Evolutionary conservation across 1,140 invertebrate species (phyloP), one percentile per base, ranked within the genome.

Genomic region (Drosophila rufa): DNA sequence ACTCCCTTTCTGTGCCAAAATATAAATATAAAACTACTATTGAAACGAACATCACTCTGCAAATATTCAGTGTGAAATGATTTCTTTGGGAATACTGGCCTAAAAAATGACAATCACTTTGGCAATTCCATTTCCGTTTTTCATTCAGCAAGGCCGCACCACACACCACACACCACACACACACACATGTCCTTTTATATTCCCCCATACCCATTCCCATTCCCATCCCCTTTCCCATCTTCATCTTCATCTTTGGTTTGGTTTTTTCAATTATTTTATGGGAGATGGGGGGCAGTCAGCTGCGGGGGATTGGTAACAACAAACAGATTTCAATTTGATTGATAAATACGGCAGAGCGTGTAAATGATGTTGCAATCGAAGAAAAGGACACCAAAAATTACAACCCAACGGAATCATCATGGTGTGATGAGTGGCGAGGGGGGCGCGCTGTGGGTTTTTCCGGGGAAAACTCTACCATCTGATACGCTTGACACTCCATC

Each of bases 311-410:
- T 60, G 68, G 73, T 66, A 80, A 89, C 84, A 89, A 89, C 80
- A 87, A 87, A 87, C 79, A 84, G 80, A 87, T 89, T 90, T 89
- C 85, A 89, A 89, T 89, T 84, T 90, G 85, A 90, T 89, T 89
- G 84, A 89, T 89, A 89, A 89, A 90, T 81, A 73, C 70, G 42
- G 50, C 58, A 80, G 60, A 59, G 51, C 73, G 75, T 82, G 75
- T 76, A 78, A 83, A 78, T 78, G 84, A 62, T 89, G 77, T 87
- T 86, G 75, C 75, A 87, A 87, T 83, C 76, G 67, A 51, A 61
- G 76, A 77, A 89, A 89, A 68, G 80, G 77, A 80, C 84, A 81
- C 48, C 61, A 67, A 60, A 70, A 89, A 87, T 77, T 74, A 80
- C 67, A 61, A 61, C 47, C 50, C 51, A 70, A 82, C 64, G 60